phyloP scores from a whole-genome alignment of 2,797 vertebrate genomes.

The Tenualosa thibaudeaui region DNA sequence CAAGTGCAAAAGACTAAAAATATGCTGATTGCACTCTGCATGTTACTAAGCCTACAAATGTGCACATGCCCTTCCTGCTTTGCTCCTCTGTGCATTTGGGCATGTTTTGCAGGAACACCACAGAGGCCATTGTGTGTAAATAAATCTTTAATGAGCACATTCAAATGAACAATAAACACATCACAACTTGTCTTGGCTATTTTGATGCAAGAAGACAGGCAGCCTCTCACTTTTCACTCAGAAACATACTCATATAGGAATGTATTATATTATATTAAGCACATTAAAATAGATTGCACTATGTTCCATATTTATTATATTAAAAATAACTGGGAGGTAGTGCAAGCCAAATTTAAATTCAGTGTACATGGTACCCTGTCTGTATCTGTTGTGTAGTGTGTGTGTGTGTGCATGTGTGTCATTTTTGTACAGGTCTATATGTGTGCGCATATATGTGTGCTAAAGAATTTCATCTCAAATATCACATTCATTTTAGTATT shows the following conservation, averaged over 20 bases:
- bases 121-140: slow-evolving; percentile 57
- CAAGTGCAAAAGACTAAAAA: background rate
- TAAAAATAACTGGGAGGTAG: slow-evolving; percentile 25
- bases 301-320: background rate
- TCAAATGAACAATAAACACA: slow-evolving; percentile 53
- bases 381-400: background rate
- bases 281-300: slow-evolving; percentile 16
- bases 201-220: slow-evolving; percentile 29
- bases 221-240: background rate
- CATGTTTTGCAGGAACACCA: background rate
- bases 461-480: slow-evolving; percentile 33
- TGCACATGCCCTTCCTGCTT: background rate
- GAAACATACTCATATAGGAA: slow-evolving; percentile 32
- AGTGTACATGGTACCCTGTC: slow-evolving; percentile 13
- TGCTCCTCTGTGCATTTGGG: background rate
- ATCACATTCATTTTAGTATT: slow-evolving; percentile 26
- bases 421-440: background rate
- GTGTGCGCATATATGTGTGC: slow-evolving; percentile 35
- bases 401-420: slow-evolving; percentile 13
- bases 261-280: background rate
- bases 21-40: background rate
- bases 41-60: background rate
- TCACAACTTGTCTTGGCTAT: slow-evolving; percentile 38
- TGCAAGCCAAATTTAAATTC: slow-evolving; percentile 4
- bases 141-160: slow-evolving; percentile 71